A percentile compares a stretch with the other conserved stretches of the same genome.
These are phyloP conservation scores for Crotalus horridus DNA, from an alignment of 2,113 vertebrate genomes.

Conservation along the genomic window DNA sequence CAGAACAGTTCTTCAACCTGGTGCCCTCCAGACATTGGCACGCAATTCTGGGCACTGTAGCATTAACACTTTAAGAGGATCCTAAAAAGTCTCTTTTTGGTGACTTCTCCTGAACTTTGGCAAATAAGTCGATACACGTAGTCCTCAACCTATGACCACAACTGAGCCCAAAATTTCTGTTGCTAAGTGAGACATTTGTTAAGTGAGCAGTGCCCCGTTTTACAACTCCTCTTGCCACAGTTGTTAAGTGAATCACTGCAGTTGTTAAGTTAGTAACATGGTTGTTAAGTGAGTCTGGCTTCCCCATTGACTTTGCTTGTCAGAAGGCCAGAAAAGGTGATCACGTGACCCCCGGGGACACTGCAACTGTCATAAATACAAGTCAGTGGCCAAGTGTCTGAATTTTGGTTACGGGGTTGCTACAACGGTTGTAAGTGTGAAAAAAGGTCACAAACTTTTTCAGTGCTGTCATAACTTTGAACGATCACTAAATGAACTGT, in stretches of 20 bases:
- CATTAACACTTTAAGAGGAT: not conserved
- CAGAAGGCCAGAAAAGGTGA: not conserved
- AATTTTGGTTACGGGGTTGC: not conserved
- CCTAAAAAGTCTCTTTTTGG: not conserved
- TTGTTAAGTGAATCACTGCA: not conserved
- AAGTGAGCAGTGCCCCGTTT: not conserved
- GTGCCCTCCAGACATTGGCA: not conserved
- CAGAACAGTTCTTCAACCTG: not conserved
- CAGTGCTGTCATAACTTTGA: not conserved
- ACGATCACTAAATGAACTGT: not conserved
- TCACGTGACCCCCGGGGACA: not conserved
- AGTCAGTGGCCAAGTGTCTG: not conserved
- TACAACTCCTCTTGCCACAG: not conserved
- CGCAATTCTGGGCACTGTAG: not conserved
- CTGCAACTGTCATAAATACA: not conserved
- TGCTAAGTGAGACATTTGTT: not conserved
- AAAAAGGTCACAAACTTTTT: not conserved
- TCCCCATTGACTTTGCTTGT: not conserved
- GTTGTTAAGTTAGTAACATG: not conserved
- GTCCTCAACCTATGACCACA: not conserved
- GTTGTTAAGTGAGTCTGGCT: not conserved
- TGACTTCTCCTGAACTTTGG: not conserved
- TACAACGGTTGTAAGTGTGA: not conserved
- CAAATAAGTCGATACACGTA: not conserved
- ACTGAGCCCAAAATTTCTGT: not conserved